Evolutionary conservation across 1,140 invertebrate species (phyloP).

Genomic region (Gryon sp.): DNA sequence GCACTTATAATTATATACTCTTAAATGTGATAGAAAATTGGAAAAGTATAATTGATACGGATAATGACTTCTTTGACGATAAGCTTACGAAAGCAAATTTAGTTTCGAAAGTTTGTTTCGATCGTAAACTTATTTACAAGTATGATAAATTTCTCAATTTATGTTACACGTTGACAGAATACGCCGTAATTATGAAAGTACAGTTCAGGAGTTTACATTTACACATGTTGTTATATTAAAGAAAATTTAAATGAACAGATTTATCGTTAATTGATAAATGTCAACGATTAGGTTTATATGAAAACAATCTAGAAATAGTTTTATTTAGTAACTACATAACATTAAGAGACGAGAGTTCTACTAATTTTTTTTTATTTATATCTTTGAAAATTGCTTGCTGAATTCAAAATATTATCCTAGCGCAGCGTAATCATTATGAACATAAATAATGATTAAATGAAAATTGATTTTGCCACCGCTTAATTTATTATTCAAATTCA

Average conservation of each 20-base stretch:
- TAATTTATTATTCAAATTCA: slow-evolving; percentile 15
- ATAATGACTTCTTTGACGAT: slow-evolving; percentile 34
- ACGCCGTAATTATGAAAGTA: slow-evolving; percentile 36
- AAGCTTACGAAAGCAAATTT: slow-evolving; percentile 24
- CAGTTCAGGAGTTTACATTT: background rate
- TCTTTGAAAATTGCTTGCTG: background rate
- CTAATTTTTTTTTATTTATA: slow-evolving; percentile 6
- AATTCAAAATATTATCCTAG: background rate
- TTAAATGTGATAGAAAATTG: slow-evolving; percentile 8
- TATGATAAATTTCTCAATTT: slow-evolving; percentile 32
- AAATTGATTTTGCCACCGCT: background rate
- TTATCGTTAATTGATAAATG: too few species aligned
- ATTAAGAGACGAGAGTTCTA: too few species aligned
- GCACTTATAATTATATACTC: slow-evolving; percentile 5
- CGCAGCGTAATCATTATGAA: background rate
- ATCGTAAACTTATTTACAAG: slow-evolving; percentile 34
- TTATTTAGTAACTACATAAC: slow-evolving; percentile 19
- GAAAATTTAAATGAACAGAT: slow-evolving; percentile 7
- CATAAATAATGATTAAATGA: slow-evolving; percentile 5
- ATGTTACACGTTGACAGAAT: slow-evolving; percentile 16
- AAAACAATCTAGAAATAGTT: too few species aligned
- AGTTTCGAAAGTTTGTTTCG: slow-evolving; percentile 22
- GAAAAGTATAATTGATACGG: slow-evolving; percentile 30
- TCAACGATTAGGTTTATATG: too few species aligned
- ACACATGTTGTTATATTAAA: background rate